Evolutionary conservation across 2,113 vertebrate genomes (phyloP).

Genomic region (Danionella cerebrum): DNA sequence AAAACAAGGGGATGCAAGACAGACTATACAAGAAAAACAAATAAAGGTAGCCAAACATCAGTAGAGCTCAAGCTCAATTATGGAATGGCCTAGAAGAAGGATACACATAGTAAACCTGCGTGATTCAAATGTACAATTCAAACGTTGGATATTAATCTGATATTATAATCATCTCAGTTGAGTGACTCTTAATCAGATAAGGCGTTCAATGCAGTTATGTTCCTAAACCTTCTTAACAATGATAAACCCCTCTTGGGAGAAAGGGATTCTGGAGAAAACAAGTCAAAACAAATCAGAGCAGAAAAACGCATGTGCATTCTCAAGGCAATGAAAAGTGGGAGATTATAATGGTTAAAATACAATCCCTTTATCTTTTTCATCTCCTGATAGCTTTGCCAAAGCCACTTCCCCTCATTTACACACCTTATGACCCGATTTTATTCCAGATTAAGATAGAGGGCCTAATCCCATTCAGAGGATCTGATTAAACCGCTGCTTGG

Average conservation of each 20-base stretch:
- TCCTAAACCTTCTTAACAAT: not conserved
- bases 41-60: no score
- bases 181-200: not conserved
- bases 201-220: not conserved
- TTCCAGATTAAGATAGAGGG: constrained; percentile 35
- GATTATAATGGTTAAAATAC: constrained; percentile 29
- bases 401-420: constrained; percentile 25
- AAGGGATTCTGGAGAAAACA: not conserved
- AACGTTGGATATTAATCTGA: not conserved
- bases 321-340: constrained; percentile 11
- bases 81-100: not conserved
- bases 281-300: not conserved
- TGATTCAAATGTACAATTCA: not conserved
- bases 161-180: not conserved
- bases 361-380: constrained; percentile 44
- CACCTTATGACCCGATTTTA: constrained; percentile 33
- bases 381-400: constrained; percentile 40
- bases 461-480: constrained; percentile 37
- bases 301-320: not conserved
- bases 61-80: no score
- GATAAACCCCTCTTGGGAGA: not conserved
- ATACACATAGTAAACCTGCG: not conserved
- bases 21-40: not conserved
- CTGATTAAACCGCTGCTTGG: constrained; percentile 29
- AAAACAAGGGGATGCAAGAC: not conserved